These are phyloP conservation scores for Bovichtus variegatus DNA, from an alignment of 2,797 vertebrate species.

Conservation along the genomic window DNA sequence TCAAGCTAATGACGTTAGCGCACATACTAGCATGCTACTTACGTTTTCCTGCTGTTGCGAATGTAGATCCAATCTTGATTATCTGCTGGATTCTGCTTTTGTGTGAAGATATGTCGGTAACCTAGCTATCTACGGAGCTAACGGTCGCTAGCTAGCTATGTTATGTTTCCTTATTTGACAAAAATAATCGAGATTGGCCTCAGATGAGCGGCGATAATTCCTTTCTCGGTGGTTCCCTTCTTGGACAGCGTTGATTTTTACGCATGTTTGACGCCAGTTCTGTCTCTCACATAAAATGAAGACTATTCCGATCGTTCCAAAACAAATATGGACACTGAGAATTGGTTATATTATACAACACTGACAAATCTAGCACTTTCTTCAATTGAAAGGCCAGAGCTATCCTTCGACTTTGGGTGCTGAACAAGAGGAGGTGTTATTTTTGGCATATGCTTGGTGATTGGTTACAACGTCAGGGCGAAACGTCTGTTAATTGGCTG, in stretches of 20 bases:
- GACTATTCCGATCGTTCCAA: conserved; percentile 70
- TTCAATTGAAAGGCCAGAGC: conserved; percentile 87
- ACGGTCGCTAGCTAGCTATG: conserved; percentile 75
- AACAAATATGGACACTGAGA: conserved; percentile 74
- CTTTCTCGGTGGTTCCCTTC: conserved; percentile 86
- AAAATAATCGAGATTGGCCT: conserved; percentile 84
- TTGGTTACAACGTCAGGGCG: conserved; percentile 67
- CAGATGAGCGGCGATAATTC: conserved; percentile 87
- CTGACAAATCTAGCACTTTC: conserved; percentile 84
- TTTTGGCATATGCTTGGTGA: conserved; percentile 74
- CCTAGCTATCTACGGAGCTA: conserved; percentile 65
- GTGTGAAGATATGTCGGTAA: conserved; percentile 61
- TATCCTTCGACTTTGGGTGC: conserved; percentile 88
- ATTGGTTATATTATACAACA: conserved; percentile 79
- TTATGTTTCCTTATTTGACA: conserved; percentile 81
- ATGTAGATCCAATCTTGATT: conserved; percentile 74
- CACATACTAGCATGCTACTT: conserved; percentile 75
- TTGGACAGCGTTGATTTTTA: conserved; percentile 85
- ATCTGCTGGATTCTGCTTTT: conserved; percentile 53
- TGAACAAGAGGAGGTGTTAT: conserved; percentile 85
- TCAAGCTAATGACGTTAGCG: conserved; percentile 76
- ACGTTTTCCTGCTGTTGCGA: conserved; percentile 79
- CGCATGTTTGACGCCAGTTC: conserved; percentile 86
- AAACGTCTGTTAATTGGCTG: conserved; percentile 72
- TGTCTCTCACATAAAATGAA: conserved; percentile 71